Conservation (phyloP, 2,888 invertebrate species). For the Apodemia mormo region DNA sequence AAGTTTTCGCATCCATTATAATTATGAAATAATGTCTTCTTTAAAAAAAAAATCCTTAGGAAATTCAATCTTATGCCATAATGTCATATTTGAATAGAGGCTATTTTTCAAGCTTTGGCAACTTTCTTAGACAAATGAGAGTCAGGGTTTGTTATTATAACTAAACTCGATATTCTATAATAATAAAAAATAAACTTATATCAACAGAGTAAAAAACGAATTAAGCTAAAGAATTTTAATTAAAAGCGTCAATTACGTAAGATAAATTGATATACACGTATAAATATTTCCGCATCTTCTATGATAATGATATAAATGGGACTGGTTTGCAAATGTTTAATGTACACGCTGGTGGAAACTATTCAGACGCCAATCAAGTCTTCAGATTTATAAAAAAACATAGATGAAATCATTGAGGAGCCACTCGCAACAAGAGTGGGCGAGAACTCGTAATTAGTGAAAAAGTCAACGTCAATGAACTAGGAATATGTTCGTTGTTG, state of each 20-base stretch:
- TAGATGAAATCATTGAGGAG: conserved; percentile 50
- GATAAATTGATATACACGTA: neutral
- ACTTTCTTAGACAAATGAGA: too few relatives aligned
- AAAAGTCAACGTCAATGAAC: conserved; percentile 55
- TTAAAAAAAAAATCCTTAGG: too few relatives aligned
- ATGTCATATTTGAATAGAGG: too few relatives aligned
- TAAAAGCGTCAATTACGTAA: conserved; percentile 4
- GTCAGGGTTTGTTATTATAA: too few relatives aligned
- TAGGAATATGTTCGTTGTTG: conserved; percentile 50
- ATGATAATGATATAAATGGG: conserved; percentile 43
- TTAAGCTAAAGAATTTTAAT: neutral
- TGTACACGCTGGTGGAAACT: conserved; percentile 27
- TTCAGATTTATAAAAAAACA: conserved; percentile 47
- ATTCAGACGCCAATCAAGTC: conserved; percentile 56
- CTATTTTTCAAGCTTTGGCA: too few relatives aligned
- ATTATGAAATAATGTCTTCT: conserved; percentile 17
- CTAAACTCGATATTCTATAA: too few relatives aligned
- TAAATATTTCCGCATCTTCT: conserved; percentile 20
- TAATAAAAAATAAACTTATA: neutral
- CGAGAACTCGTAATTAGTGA: conserved; percentile 62
- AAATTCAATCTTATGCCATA: too few relatives aligned
- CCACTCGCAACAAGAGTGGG: conserved; percentile 55
- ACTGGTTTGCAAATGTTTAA: conserved; percentile 32
- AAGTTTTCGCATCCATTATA: conserved; percentile 22
- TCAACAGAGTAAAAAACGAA: neutral